phyloP scores from a whole-genome alignment of 2,888 invertebrate species.

The Alviniconcha strummeri region DNA sequence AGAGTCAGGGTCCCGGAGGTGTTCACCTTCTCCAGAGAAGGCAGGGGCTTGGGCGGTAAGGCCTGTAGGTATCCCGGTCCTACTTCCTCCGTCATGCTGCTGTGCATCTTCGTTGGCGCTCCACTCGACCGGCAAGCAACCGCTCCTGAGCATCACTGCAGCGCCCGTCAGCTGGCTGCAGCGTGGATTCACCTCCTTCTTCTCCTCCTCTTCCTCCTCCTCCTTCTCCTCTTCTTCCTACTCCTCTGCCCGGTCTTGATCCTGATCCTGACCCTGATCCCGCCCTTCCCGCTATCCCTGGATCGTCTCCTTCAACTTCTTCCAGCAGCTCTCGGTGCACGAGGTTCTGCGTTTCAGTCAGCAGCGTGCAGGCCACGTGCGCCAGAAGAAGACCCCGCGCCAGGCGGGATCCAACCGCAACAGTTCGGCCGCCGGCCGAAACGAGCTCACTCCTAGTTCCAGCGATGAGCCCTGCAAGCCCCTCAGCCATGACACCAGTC shows the following conservation, averaged over 20 bases:
- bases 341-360: no score
- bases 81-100: conserved; percentile 22
- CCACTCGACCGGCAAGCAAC: not conserved
- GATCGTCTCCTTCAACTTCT: no score
- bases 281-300: not conserved
- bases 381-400: not conserved
- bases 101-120: not conserved
- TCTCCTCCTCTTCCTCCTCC: not conserved
- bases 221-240: not conserved
- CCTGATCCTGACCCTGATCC: not conserved
- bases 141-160: not conserved
- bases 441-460: not conserved
- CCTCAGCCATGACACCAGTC: conserved; percentile 8
- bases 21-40: not conserved
- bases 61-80: not conserved
- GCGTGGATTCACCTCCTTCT: not conserved
- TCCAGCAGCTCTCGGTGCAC: no score
- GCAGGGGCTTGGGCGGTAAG: not conserved
- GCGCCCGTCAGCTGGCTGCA: not conserved
- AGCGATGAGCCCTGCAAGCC: not conserved
- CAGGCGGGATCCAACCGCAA: not conserved
- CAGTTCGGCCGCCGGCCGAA: no score
- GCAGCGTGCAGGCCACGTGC: not conserved
- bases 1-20: not conserved
- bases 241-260: not conserved